phyloP scores from a whole-genome alignment of 2,888 invertebrate genomes.

The Entomobrya multifasciata region DNA sequence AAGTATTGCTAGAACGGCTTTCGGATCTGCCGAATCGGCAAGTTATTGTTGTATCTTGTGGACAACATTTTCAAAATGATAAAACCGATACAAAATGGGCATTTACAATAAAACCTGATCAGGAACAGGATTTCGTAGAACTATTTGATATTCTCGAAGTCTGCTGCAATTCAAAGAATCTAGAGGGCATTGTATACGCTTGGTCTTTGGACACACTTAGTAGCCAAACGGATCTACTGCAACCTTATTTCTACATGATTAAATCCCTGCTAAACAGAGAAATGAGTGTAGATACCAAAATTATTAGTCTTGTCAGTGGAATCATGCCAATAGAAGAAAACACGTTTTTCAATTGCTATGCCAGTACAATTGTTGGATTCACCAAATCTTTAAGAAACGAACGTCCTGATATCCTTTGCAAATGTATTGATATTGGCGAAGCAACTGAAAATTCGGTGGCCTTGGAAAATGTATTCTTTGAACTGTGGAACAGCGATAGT shows the following conservation, averaged over 20 bases:
- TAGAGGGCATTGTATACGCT: no score
- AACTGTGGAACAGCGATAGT: neutral
- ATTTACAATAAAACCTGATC: no score
- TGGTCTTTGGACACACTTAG: no score
- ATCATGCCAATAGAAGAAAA: conserved; percentile 30
- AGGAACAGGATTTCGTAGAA: no score
- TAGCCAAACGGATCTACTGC: neutral
- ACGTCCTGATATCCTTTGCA: neutral
- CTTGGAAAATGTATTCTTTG: neutral
- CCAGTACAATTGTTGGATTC: conserved; percentile 52
- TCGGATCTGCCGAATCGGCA: neutral
- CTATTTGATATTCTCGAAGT: no score
- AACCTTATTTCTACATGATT: neutral
- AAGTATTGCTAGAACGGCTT: neutral
- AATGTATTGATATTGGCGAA: conserved; percentile 32
- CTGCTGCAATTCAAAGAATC: no score
- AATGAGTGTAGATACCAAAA: neutral
- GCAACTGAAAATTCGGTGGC: neutral
- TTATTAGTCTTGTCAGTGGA: conserved; percentile 9
- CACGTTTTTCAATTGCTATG: neutral
- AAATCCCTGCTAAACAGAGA: neutral
- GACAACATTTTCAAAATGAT: neutral
- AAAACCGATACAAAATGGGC: no score
- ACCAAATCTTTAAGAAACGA: conserved; percentile 52
- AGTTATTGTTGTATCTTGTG: neutral